phyloP scores from a whole-genome alignment of 2,113 vertebrate genomes.

The Spea multiplicata region DNA sequence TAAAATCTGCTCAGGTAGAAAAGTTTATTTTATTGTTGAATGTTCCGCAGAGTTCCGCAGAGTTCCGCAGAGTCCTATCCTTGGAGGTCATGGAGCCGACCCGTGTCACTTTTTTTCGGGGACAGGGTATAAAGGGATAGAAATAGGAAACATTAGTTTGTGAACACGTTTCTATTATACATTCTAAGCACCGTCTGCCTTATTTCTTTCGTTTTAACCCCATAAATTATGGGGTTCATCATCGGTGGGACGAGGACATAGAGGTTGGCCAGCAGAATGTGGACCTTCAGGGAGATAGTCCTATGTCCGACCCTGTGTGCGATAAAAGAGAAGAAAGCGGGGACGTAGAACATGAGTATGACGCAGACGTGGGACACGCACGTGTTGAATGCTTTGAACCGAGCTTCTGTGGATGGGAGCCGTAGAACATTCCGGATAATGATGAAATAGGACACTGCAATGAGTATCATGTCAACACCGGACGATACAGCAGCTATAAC shows the following conservation, averaged over 20 bases:
- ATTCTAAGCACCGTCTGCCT: not conserved
- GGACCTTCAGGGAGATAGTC: slow-evolving; percentile 42
- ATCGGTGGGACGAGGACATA: slow-evolving; percentile 33
- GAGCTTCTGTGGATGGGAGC: slow-evolving; percentile 41
- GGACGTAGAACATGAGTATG: slow-evolving; percentile 50
- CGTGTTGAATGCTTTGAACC: slow-evolving; percentile 50
- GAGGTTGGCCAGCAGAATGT: slow-evolving; percentile 27
- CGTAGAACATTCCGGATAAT: slow-evolving; percentile 43
- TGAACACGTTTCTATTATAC: not conserved
- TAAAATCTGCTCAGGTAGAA: no score
- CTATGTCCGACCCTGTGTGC: slow-evolving; percentile 16
- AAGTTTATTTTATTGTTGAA: no score
- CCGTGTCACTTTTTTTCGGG: no score
- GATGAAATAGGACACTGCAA: slow-evolving; percentile 41
- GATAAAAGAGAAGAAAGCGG: slow-evolving; percentile 54
- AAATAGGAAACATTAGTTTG: no score
- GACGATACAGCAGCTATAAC: slow-evolving; percentile 43
- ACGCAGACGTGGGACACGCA: slow-evolving; percentile 52
- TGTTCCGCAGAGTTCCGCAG: no score
- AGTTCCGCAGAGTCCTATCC: no score
- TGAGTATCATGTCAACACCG: slow-evolving; percentile 50
- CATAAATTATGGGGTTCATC: slow-evolving; percentile 40
- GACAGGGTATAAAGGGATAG: no score
- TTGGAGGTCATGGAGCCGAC: no score
- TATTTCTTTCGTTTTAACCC: slow-evolving; percentile 34